Percentiles rank a stretch among this genome's conserved stretches.
These are phyloP conservation scores for Raja brachyura DNA, from an alignment of 2,113 vertebrate species.

Conservation along the genomic window DNA sequence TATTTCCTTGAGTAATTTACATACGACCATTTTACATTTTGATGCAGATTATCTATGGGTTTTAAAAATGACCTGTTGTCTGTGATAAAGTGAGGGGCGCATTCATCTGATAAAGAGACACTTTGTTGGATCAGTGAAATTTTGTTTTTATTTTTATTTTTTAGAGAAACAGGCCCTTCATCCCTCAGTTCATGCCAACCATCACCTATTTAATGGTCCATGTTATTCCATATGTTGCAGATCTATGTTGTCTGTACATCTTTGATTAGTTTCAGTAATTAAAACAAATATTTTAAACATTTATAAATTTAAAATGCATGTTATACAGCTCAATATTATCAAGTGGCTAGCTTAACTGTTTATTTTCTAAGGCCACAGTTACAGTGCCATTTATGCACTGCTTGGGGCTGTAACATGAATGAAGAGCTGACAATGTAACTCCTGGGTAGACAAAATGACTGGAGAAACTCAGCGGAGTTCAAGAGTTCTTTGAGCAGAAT, in stretches of 20 bases:
- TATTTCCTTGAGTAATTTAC: background rate
- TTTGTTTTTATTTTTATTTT: too few relatives aligned
- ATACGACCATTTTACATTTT: background rate
- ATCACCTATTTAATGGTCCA: too few relatives aligned
- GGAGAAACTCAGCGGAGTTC: too few relatives aligned
- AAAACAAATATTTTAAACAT: background rate
- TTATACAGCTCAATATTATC: background rate
- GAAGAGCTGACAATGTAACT: background rate
- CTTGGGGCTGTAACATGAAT: background rate
- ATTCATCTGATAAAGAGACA: background rate
- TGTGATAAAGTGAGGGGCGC: background rate
- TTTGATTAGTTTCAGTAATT: background rate
- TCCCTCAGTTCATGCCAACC: too few relatives aligned
- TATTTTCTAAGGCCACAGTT: background rate
- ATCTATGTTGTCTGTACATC: too few relatives aligned
- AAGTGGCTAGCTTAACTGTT: background rate
- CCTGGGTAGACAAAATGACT: too few relatives aligned
- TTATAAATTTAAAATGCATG: background rate
- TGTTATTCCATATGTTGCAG: too few relatives aligned
- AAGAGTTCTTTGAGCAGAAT: too few relatives aligned
- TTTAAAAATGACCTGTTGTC: background rate
- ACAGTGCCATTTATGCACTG: background rate
- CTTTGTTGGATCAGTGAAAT: background rate
- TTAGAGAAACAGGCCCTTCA: too few relatives aligned
- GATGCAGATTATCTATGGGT: background rate